These are phyloP conservation scores for Staurois parvus DNA, from an alignment of 2,797 vertebrate genomes.

Conservation along the genomic window DNA sequence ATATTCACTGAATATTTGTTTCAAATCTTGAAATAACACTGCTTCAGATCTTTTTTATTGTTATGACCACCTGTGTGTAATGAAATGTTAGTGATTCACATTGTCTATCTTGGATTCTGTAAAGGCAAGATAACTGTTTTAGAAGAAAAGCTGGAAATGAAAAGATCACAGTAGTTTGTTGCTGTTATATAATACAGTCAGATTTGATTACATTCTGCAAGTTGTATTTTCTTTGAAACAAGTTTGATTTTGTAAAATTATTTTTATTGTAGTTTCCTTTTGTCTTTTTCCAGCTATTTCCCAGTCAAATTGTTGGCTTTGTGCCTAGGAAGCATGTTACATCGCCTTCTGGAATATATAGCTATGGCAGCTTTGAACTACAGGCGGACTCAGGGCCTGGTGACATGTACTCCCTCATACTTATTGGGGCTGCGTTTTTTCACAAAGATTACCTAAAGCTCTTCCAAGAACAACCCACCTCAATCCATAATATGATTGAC, in stretches of 20 bases:
- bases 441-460: conserved; percentile 84
- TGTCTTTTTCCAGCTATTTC: conserved; percentile 85
- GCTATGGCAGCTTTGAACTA: conserved; percentile 91
- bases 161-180: too few relatives aligned
- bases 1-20: too few relatives aligned
- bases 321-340: conserved; percentile 91
- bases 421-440: conserved; percentile 93
- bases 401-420: conserved; percentile 92
- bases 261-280: neutral
- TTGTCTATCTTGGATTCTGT: neutral
- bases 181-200: neutral
- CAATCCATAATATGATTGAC: conserved; percentile 84
- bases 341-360: conserved; percentile 84
- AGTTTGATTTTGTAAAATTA: neutral
- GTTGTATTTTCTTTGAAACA: neutral
- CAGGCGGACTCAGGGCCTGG: conserved; percentile 83
- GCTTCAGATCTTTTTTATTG: too few relatives aligned
- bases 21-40: too few relatives aligned
- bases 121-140: neutral
- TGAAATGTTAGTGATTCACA: neutral
- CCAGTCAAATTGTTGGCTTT: conserved; percentile 93
- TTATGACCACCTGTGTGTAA: neutral
- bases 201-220: neutral
- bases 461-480: conserved; percentile 85
- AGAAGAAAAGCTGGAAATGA: neutral